A percentile compares a stretch with the other conserved stretches of the same genome.
These are phyloP conservation scores for Chrysaora quinquecirrha DNA, from an alignment of 30 jellyfish, hydroid and myxozoan genomes.

Conservation along the genomic window DNA sequence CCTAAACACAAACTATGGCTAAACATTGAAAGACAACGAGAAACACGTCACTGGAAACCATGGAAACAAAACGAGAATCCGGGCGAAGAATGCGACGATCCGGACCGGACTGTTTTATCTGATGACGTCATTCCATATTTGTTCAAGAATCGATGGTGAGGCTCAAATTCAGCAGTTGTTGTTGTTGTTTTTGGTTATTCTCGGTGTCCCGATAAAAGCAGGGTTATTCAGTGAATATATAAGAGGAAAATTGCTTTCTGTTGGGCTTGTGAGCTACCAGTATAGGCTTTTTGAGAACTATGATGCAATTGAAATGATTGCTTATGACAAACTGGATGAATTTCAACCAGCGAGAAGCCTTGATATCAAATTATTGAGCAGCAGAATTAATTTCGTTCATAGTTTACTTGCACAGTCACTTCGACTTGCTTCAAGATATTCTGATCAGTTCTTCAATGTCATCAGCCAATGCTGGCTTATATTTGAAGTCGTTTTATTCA, in stretches of 20 bases:
- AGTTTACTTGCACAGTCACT: constrained; percentile 59
- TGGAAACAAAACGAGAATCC: constrained; percentile 15
- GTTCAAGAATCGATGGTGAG: constrained; percentile 54
- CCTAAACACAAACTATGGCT: constrained; percentile 61
- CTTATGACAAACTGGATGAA: background rate
- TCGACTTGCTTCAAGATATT: constrained; percentile 6
- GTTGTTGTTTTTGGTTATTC: constrained; percentile 46
- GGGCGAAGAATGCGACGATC: constrained; percentile 78
- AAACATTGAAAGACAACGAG: constrained; percentile 47
- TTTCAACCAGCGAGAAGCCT: background rate
- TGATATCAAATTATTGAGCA: background rate
- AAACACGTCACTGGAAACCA: constrained; percentile 37
- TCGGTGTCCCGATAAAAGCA: constrained; percentile 77
- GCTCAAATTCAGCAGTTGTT: constrained; percentile 38
- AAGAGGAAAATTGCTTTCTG: background rate
- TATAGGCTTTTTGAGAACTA: constrained; percentile 10
- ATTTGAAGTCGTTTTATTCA: constrained; percentile 63
- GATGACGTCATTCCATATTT: constrained; percentile 73
- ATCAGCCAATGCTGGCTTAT: constrained; percentile 75
- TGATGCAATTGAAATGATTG: constrained; percentile 6
- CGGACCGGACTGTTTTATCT: constrained; percentile 83
- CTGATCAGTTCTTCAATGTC: constrained; percentile 9
- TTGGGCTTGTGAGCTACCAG: constrained; percentile 7
- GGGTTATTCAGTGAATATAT: background rate
- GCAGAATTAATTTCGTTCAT: constrained; percentile 31